Evolutionary conservation across 2,888 invertebrate species (phyloP), one percentile per base, ranked within the genome.

Genomic region (Ganaspis brasiliensis): DNA sequence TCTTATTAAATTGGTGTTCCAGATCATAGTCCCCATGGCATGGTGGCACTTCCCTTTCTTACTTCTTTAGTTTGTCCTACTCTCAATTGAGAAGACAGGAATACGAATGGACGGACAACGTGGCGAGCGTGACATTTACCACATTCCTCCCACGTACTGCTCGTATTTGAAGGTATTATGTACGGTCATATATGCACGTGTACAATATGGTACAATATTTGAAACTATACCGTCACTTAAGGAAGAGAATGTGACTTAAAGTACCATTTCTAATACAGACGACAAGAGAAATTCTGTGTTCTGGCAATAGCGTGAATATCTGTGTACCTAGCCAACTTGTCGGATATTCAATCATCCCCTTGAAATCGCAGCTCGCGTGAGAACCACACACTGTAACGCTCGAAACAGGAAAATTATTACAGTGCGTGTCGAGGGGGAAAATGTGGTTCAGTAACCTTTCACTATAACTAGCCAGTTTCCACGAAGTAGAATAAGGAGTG

Each of bases 321-420:
- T 19, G 37, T 35, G 10, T 16, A 19, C n/a, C 12, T 12, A 63
- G 40, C 19, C 19, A 21, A 67, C 24, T 24, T 40, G 45, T 52
- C 52, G 52, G 52, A 52, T 12, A 67, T 67, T 67, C 67, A 67
- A 67, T 40, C 67, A 67, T 67, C 67, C 45, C 67, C 67, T 67
- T 67, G 45, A 67, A 67, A 40, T 67, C 45, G 45, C 24, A 21
- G n/a, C 14, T 24, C 24, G 24, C 45, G 45, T 67, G 67, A 67
- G 45, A 67, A 67, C 67, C 45, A 45, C 67, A 24, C 24, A 67
- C 24, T 45, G 45, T 45, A 67, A 45, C 45, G 45, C 67, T 45
- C 67, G 67, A 45, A 67, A 67, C 45, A 16, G 67, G 24, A 40
- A 67, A 67, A 67, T 67, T 45, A 67, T 45, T 67, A 40, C 21